These are phyloP conservation scores for Schizopygopsis pylzovi DNA, from an alignment of 2,797 vertebrate species.

Conservation along the genomic window DNA sequence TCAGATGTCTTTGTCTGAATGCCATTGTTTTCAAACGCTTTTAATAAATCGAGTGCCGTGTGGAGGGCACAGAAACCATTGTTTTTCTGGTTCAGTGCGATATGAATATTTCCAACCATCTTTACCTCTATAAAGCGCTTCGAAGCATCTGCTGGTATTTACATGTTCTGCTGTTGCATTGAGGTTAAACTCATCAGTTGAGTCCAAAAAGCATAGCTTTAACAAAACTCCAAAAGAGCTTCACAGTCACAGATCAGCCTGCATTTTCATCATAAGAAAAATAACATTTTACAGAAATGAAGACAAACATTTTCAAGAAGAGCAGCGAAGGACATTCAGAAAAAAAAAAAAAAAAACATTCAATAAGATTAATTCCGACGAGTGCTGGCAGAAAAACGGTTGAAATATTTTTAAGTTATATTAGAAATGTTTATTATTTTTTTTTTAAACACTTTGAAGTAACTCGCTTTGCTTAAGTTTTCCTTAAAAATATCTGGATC, in stretches of 20 bases:
- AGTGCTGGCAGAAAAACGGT: too few species aligned
- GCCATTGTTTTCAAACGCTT: slow-evolving; percentile 33
- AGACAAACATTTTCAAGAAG: background rate
- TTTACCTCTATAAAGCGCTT: slow-evolving; percentile 19
- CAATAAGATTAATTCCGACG: background rate
- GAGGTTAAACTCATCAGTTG: background rate
- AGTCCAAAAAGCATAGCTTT: too few species aligned
- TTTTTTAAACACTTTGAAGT: too few species aligned
- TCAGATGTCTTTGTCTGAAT: slow-evolving; percentile 40
- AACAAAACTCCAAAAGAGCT: background rate
- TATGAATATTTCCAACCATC: slow-evolving; percentile 25
- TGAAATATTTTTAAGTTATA: too few species aligned
- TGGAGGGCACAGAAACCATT: background rate
- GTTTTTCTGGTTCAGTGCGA: slow-evolving; percentile 34
- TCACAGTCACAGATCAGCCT: background rate
- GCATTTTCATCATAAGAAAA: background rate
- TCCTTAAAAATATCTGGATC: too few species aligned
- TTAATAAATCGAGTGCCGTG: slow-evolving; percentile 28
- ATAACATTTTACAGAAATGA: background rate
- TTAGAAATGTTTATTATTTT: too few species aligned
- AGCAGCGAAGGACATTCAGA: background rate
- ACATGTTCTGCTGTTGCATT: background rate
- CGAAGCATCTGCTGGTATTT: slow-evolving; percentile 9
- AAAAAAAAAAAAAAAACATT: background rate
- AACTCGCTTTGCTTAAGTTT: too few species aligned